Percentiles rank a stretch among this genome's conserved stretches.
phyloP scores from a whole-genome alignment of 1,140 invertebrate genomes.

The Apis florea region DNA sequence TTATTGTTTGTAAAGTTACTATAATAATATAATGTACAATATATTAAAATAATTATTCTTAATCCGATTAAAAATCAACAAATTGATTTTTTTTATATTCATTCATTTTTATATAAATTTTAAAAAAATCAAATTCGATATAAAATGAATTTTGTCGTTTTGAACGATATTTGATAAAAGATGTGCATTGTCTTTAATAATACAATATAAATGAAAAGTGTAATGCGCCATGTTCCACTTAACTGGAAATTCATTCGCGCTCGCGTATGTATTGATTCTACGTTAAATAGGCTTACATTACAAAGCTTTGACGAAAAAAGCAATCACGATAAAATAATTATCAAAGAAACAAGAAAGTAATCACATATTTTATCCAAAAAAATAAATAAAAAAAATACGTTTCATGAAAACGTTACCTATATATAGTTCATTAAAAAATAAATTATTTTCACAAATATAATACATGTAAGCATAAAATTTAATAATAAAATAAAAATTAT shows the following conservation, averaged over 20 bases:
- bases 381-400: not conserved
- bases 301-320: slow-evolving; percentile 12
- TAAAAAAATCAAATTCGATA: not conserved
- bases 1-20: slow-evolving; percentile 57
- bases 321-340: slow-evolving; percentile 2
- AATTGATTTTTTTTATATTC: not conserved
- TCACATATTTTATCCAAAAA: not conserved
- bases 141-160: no score
- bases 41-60: slow-evolving; percentile 60
- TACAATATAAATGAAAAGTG: not conserved
- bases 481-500: not conserved
- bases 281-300: slow-evolving; percentile 15
- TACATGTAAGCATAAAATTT: not conserved
- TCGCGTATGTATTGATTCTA: slow-evolving; percentile 46
- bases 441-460: not conserved
- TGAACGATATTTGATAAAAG: not conserved
- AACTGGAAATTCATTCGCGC: slow-evolving; percentile 31
- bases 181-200: not conserved
- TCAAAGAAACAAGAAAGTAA: not conserved
- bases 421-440: not conserved
- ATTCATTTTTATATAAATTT: not conserved
- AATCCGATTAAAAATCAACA: not conserved
- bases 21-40: slow-evolving; percentile 47
- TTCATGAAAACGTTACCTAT: not conserved
- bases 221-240: slow-evolving; percentile 23